phyloP scores from a whole-genome alignment of 2,888 invertebrate species.

The Athalia circularis region DNA sequence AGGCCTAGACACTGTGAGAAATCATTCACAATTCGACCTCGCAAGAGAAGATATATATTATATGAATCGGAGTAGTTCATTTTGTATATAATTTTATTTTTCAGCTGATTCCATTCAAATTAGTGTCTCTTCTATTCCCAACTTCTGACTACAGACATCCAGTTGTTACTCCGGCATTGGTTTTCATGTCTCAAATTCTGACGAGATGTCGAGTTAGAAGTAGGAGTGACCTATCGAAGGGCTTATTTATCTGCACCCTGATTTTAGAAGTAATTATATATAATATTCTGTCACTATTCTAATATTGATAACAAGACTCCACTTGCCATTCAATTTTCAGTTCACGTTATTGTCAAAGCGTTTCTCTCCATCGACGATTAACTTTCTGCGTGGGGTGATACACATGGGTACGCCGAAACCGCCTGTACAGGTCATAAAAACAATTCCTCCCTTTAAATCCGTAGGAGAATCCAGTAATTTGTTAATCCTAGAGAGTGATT shows the following conservation, averaged over 20 bases:
- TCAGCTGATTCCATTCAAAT: constrained; percentile 86
- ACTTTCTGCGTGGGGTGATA: constrained; percentile 86
- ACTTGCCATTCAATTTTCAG: constrained; percentile 73
- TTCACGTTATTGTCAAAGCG: constrained; percentile 87
- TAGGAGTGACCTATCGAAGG: constrained; percentile 83
- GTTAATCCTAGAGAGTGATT: constrained; percentile 78
- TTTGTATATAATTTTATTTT: constrained; percentile 48
- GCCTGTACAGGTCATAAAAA: constrained; percentile 78
- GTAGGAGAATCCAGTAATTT: constrained; percentile 76
- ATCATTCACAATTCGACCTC: not conserved
- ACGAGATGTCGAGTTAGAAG: constrained; percentile 79
- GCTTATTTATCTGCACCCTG: constrained; percentile 85
- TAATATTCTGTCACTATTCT: not conserved
- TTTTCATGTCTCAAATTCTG: constrained; percentile 90
- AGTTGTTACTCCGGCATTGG: constrained; percentile 73
- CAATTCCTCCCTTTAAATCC: constrained; percentile 82
- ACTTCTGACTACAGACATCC: constrained; percentile 44
- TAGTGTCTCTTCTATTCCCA: constrained; percentile 88
- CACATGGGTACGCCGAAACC: constrained; percentile 82
- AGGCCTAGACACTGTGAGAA: constrained; percentile 77
- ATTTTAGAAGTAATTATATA: constrained; percentile 81
- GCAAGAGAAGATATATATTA: not conserved
- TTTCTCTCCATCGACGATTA: constrained; percentile 87
- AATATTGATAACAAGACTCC: not conserved
- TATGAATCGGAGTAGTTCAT: not conserved